Base-by-base conservation (phyloP, 2,113 vertebrate genomes). In the Mastomys natalensis region DNA sequence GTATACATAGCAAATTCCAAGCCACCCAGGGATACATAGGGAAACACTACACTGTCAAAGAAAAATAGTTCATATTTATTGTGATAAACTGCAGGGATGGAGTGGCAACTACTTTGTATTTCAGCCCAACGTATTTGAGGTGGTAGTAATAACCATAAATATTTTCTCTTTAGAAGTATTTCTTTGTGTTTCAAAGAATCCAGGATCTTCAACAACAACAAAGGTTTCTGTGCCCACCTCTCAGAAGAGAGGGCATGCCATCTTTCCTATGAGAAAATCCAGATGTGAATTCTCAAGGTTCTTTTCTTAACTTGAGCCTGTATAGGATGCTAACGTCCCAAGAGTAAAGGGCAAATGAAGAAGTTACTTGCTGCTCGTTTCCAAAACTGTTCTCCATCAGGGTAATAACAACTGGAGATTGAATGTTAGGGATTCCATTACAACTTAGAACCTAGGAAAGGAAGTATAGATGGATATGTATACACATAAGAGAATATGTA, bases 381-480 rank as follows among this genome's bases (percentile, higher is more conserved):
- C 51, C 45, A 55, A 87, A 93, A 62, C 48, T 51, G 51, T 58
- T 92, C 37, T 89, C 29, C 85, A 53, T 92, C 37, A 72, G 6
- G 12, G 5, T 78, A 34, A 89, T 89, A 76, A 68, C 68, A 87
- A 22, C 76, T 26, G 43, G 3, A 31, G 45, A 43, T 53, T n/a
- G 17, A 84, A 88, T 43, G 3, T 8, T 73, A 31, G 45, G 1
- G 68, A 43, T 84, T 40, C 15, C 29, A 72, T 51, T 70, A 48
- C 10, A n/a, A n/a, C n/a, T n/a, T n/a, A n/a, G n/a, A 93, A 43
- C 15, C 24, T 51, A 91, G 64, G 51, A 89, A 86, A 90, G 94
- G 48, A 17, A 92, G 22, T 73, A 55, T 26, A 29, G 87, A 45
- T 31, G 58, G 11, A 48, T 7, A 48, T 48, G 48, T 48, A 48